Evolutionary conservation across 2,797 vertebrate genomes (phyloP), one percentile per base, ranked within the genome.

Genomic region (Cossypha polioptera): DNA sequence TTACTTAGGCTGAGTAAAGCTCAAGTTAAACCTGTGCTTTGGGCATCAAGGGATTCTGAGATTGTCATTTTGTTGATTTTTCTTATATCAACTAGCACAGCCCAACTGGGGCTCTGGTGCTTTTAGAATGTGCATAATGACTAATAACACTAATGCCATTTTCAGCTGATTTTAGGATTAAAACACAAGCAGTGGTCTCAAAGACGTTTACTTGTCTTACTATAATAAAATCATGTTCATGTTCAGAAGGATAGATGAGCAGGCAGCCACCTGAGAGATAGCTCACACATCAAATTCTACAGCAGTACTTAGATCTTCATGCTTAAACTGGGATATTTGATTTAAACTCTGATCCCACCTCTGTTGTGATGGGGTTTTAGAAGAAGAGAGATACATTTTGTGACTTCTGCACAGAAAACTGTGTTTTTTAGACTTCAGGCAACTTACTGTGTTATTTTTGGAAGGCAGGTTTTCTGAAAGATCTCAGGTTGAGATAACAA

Each of bases 91-190:
- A 16, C 67, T 77, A 61, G 35, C 45, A 45, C 48, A 74, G 29
- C 57, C 35, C 88, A 36, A 0, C 9, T 35, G 84, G 58, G 54
- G 20, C 65, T 91, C 31, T 1, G 3, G 21, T 62, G 69, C 54
- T 72, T 7, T 80, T 61, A 63, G 20, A 74, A 47, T 18, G 10
- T 71, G 20, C 61, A 9, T n/a, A 20, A 42, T 67, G 71, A 63
- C 72, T 92, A 63, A 66, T 57, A 81, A 75, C n/a, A 53, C 47
- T 80, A 81, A 88, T 45, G 59, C 33, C 22, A 9, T 87, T 94
- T 87, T 92, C 48, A 88, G 55, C 86, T 82, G 67, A 73, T 88
- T 94, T 76, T 31, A 55, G 76, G 42, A 86, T 73, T 77, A 77
- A 77, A 74, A 31, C 36, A 53, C 19, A 17, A 93, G 40, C 61